Base-by-base conservation (phyloP, 1,140 invertebrate genomes). In the Lucilia sericata region DNA sequence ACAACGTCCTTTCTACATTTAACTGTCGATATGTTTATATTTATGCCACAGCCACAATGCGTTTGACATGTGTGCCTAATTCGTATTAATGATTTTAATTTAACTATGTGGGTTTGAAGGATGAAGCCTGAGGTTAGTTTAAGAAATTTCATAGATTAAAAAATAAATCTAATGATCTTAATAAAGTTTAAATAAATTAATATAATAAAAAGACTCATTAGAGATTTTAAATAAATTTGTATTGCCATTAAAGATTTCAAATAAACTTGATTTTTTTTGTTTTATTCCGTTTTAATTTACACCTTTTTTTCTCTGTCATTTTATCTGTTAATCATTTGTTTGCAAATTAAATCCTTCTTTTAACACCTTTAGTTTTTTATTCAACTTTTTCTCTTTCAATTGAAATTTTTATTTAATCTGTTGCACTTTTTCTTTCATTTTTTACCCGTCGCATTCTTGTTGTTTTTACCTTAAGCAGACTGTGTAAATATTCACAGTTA, bases 241-340 rank as follows among this genome's bases (percentile, higher is more conserved):
- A 17, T 55, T 55, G 17, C 14, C 51, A 42, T 55, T 65, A 70
- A 70, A 70, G 19, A 19, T 8, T 70, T 21, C 12, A 21, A 21
- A 10, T 25, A 19, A 70, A 21, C 60, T 70, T 21, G 2, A 21
- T 21, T n/a, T 70, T 70, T 21, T 70, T 19, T 70, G 2, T 9
- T 70, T 70, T 5, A 70, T 70, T 10, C 5, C 10, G 0, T 70
- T 70, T 70, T 0, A 70, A 70, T 21, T 10, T 2, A 12, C 65
- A 21, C 65, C 19, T n/a, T 70, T 19, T 70, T 70, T n/a, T 21
- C 8, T 2, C 65, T 70, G 65, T 70, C 65, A 70, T 70, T 70
- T 19, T 70, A n/a, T 70, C 65, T 70, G 65, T 70, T 70, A 70
- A 70, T 70, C 65, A 70, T 70, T 70, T 70, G 65, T 70, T 70